Evolutionary conservation across 1,140 invertebrate genomes (phyloP).

Genomic region (Chrysoperla carnea): DNA sequence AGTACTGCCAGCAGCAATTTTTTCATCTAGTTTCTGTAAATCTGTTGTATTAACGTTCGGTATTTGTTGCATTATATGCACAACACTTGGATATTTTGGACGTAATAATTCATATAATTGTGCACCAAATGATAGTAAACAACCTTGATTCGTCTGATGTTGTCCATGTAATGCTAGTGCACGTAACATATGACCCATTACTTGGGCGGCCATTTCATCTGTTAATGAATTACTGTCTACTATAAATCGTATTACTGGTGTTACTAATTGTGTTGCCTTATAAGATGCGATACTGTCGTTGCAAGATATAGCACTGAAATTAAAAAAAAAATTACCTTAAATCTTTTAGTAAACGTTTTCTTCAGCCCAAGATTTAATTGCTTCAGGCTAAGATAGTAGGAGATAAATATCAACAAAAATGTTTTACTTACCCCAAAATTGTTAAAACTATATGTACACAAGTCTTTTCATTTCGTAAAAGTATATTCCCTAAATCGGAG

Average conservation of each 20-base stretch:
- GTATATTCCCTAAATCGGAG: slow-evolving; percentile 50
- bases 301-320: slow-evolving; percentile 60
- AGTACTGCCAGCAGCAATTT: slow-evolving; percentile 45
- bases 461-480: slow-evolving; percentile 42
- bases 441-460: slow-evolving; percentile 43
- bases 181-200: slow-evolving; percentile 54
- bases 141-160: slow-evolving; percentile 66
- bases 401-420: too few species aligned
- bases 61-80: slow-evolving; percentile 51
- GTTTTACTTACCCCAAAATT: slow-evolving; percentile 29
- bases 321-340: slow-evolving; percentile 15
- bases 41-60: slow-evolving; percentile 60
- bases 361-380: slow-evolving; percentile 4
- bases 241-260: slow-evolving; percentile 41
- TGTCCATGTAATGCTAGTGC: slow-evolving; percentile 64
- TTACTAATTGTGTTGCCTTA: slow-evolving; percentile 51
- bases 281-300: slow-evolving; percentile 63
- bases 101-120: slow-evolving; percentile 68
- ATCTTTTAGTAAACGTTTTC: slow-evolving; percentile 2
- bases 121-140: slow-evolving; percentile 44
- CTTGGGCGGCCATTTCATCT: slow-evolving; percentile 43
- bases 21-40: slow-evolving; percentile 67
- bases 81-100: slow-evolving; percentile 50
- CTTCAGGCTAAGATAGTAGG: too few species aligned
- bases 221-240: slow-evolving; percentile 37